These are phyloP conservation scores for Sminthurinus aureus DNA, from an alignment of 2,888 invertebrate species.

Conservation along the genomic window DNA sequence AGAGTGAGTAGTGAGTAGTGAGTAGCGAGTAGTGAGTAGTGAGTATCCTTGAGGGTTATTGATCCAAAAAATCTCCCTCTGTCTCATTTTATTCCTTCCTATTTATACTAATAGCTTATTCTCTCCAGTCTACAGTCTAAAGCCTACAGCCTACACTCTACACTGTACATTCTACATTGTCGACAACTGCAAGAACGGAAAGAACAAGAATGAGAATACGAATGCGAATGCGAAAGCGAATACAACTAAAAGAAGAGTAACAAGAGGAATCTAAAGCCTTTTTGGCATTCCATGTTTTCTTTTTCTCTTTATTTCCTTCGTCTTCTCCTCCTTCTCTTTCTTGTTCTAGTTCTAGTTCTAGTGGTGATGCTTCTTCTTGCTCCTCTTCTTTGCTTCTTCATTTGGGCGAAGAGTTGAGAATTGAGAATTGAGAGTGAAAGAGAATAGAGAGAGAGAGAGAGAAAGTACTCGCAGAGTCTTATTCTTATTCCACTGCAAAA, in stretches of 20 bases:
- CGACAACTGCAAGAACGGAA: too few species aligned
- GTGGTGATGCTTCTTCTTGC: not conserved
- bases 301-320: not conserved
- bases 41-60: conserved; percentile 40
- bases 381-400: not conserved
- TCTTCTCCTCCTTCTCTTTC: not conserved
- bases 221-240: too few species aligned
- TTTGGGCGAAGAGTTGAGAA: not conserved
- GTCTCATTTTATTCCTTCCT: conserved; percentile 35
- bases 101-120: conserved; percentile 39
- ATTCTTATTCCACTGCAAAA: too few species aligned
- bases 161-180: too few species aligned
- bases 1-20: not conserved
- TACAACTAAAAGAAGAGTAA: not conserved
- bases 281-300: not conserved
- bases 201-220: too few species aligned
- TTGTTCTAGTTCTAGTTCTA: too few species aligned
- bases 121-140: not conserved
- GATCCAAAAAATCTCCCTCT: conserved; percentile 37
- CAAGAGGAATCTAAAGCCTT: not conserved
- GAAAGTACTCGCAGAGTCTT: not conserved
- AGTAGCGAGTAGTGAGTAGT: not conserved
- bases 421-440: not conserved
- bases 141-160: not conserved
- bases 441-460: not conserved